Base-by-base conservation (phyloP, 1,140 invertebrate genomes). In the Pogonomyrmex californicus region DNA sequence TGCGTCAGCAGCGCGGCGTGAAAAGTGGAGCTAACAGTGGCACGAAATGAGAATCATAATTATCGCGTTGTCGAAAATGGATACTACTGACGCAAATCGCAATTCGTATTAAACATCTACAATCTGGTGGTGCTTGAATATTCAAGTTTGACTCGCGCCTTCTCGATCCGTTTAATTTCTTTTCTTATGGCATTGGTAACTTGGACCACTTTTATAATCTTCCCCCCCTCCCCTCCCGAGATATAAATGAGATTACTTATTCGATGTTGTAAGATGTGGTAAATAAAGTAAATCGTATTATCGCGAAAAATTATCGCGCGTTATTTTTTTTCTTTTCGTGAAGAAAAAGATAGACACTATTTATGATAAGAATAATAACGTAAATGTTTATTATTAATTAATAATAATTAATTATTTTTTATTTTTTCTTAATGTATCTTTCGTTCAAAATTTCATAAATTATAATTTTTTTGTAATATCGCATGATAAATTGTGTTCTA, bases 11-110 rank as follows among this genome's bases (percentile, higher is more conserved):
- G 62, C 86, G 75, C 87, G 70, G 79, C 88, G 76, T 90, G 86
- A 90, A 91, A 90, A 88, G 81, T 78, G 82, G 86, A 60, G 76
- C 76, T 86, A 77, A 73, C 47, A 23, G 44, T 56, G 63, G 86
- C 88, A 87, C 88, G 88, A 63, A 86, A 89, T 89, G 75, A 89
- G 79, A 85, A 88, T 70, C 83, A 85, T 85, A 89, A 89, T 89
- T 89, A 89, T 86, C 75, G 36, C 56, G 12, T 83, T 87, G 66
- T 85, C 60, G 62, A 44, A 65, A 77, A 77, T 77, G 33, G n/a
- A 4, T 54, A n/a, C n/a, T 75, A 75, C 17, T 83, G 79, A 83
- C 54, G 79, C 79, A 75, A 83, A 62, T 77, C 58, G 75, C 47
- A 63, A 77, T 73, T 17, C 12, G 54, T 44, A 75, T 81, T 51